These are phyloP conservation scores for Sebastes schlegelii DNA, from an alignment of 2,113 vertebrate species.

Conservation along the genomic window DNA sequence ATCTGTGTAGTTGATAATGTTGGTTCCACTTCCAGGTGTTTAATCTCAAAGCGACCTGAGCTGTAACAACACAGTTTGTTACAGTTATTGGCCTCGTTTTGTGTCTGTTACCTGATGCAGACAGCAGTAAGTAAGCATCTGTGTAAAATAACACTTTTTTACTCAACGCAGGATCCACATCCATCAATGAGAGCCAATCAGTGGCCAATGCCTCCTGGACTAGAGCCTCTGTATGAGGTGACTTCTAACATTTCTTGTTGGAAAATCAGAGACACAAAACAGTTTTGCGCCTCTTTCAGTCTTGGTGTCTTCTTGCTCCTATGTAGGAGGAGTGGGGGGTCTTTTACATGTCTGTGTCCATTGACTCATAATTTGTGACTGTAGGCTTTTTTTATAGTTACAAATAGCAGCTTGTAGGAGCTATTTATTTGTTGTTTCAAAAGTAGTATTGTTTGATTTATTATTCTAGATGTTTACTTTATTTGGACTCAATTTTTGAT, in stretches of 20 bases:
- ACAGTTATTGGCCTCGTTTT: neutral
- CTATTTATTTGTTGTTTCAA: no score
- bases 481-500: no score
- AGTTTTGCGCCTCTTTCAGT: neutral
- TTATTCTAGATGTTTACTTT: no score
- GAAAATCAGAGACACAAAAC: neutral
- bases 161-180: neutral
- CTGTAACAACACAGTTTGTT: conserved; percentile 11
- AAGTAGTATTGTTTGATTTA: no score
- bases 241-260: neutral
- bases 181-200: neutral
- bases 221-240: neutral
- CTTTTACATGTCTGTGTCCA: neutral
- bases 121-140: neutral
- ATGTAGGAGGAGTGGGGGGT: neutral
- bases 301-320: neutral
- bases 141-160: neutral
- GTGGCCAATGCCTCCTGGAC: neutral
- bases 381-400: neutral
- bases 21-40: neutral
- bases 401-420: neutral
- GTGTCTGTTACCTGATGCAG: neutral
- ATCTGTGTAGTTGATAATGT: no score
- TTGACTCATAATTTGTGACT: neutral
- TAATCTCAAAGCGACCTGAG: conserved; percentile 7